A percentile compares a stretch with the other conserved stretches of the same genome.
Evolutionary conservation across 2,797 vertebrate species (phyloP).

Genomic region (Austrolebias charrua): DNA sequence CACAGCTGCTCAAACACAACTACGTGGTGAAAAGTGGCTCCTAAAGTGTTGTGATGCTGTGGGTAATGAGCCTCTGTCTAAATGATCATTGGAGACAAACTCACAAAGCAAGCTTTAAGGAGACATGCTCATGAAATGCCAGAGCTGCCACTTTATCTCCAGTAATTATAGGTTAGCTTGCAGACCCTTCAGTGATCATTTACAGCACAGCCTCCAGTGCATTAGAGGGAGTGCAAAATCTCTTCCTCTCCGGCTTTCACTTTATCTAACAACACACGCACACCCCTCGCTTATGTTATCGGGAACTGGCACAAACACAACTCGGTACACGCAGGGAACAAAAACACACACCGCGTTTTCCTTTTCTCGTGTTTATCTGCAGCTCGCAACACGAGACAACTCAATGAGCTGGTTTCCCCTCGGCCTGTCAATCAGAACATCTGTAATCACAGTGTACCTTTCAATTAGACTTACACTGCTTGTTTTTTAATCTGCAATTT

Average conservation of each 20-base stretch:
- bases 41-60: constrained; percentile 99
- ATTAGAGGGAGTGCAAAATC: constrained; percentile 93
- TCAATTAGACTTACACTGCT: constrained; percentile 90
- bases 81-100: constrained; percentile 99
- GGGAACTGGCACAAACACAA: constrained; percentile 34
- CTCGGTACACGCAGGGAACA: not conserved
- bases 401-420: constrained; percentile 84
- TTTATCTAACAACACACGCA: constrained; percentile 57
- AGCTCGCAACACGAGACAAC: constrained; percentile 92
- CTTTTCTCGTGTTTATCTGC: constrained; percentile 91
- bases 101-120: constrained; percentile 99
- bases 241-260: constrained; percentile 54
- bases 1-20: constrained; percentile 67
- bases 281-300: constrained; percentile 39
- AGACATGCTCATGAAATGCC: constrained; percentile 99
- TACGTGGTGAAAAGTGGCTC: constrained; percentile 87
- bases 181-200: constrained; percentile 99
- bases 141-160: constrained; percentile 99
- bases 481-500: constrained; percentile 85
- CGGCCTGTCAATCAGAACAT: constrained; percentile 91
- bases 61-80: constrained; percentile 99
- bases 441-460: constrained; percentile 89
- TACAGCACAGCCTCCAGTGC: constrained; percentile 97
- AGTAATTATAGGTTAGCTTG: constrained; percentile 99
- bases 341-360: constrained; percentile 83